These are phyloP conservation scores for Drosophila subpulchrella DNA, from an alignment of 1,140 invertebrate genomes.

Conservation along the genomic window DNA sequence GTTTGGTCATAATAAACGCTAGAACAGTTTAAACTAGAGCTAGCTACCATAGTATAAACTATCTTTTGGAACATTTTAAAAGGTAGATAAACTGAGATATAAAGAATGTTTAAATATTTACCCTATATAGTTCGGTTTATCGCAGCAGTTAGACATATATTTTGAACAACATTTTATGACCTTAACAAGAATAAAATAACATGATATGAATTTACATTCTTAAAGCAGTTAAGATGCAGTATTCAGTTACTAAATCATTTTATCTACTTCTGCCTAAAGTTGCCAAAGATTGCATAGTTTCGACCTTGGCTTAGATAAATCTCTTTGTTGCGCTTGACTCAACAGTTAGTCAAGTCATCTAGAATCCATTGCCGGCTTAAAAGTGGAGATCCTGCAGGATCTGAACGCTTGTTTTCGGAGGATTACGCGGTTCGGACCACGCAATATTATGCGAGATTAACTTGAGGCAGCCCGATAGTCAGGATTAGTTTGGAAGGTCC, in stretches of 20 bases:
- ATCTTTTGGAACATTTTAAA: no score
- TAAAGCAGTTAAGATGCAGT: neutral
- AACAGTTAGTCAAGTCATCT: constrained; percentile 17
- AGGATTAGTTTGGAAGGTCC: constrained; percentile 14
- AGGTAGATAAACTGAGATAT: no score
- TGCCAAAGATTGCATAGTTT: neutral
- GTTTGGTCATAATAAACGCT: no score
- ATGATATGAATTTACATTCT: neutral
- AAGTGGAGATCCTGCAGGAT: constrained; percentile 4
- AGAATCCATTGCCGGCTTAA: constrained; percentile 12
- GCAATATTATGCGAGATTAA: constrained; percentile 54
- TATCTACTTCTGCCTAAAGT: no score
- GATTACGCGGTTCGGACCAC: constrained; percentile 13
- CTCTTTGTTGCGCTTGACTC: neutral
- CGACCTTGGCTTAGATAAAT: constrained; percentile 8
- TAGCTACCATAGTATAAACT: no score
- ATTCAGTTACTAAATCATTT: neutral
- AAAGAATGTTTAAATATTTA: no score
- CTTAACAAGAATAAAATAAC: neutral
- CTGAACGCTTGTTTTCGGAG: constrained; percentile 11
- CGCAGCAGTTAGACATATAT: no score
- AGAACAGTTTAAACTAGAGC: no score
- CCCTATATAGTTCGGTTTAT: no score
- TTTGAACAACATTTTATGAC: no score
- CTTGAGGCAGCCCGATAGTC: constrained; percentile 51